phyloP scores from a whole-genome alignment of 2,888 invertebrate species.

The Drosophila affinis region DNA sequence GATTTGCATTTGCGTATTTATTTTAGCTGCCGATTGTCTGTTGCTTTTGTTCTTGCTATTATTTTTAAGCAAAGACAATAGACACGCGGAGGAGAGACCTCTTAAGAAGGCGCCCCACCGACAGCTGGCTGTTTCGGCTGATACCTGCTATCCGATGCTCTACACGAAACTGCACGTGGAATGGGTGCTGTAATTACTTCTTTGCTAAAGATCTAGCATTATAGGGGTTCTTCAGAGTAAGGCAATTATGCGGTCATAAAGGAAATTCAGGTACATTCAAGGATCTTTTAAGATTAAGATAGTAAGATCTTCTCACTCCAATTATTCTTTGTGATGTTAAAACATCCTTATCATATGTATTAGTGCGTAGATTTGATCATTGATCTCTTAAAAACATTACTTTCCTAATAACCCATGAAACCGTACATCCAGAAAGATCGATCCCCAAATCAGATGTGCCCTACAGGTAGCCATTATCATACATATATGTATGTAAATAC shows the following conservation, averaged over 20 bases:
- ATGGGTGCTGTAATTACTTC: too few species aligned
- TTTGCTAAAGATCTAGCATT: not conserved
- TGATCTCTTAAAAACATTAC: too few species aligned
- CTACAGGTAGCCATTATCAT: conserved; percentile 9
- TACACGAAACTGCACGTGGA: not conserved
- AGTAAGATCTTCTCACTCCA: not conserved
- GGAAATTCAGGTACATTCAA: not conserved
- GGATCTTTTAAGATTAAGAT: not conserved
- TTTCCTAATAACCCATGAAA: too few species aligned
- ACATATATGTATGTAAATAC: not conserved
- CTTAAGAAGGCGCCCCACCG: not conserved
- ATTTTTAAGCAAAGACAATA: conserved; percentile 42
- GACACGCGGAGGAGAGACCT: conserved; percentile 1
- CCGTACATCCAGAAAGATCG: not conserved
- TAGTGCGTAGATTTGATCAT: too few species aligned
- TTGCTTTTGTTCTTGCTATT: conserved; percentile 49
- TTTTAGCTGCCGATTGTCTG: conserved; percentile 58
- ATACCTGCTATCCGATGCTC: conserved; percentile 9
- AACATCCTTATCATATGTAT: too few species aligned
- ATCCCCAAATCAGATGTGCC: conserved; percentile 4
- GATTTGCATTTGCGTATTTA: conserved; percentile 71
- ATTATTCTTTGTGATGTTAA: not conserved
- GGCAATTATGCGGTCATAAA: not conserved
- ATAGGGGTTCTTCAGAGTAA: not conserved
- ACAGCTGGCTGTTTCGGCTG: not conserved